These are phyloP conservation scores for Limnodromus scolopaceus DNA, from an alignment of 2,797 vertebrate genomes.

Conservation along the genomic window DNA sequence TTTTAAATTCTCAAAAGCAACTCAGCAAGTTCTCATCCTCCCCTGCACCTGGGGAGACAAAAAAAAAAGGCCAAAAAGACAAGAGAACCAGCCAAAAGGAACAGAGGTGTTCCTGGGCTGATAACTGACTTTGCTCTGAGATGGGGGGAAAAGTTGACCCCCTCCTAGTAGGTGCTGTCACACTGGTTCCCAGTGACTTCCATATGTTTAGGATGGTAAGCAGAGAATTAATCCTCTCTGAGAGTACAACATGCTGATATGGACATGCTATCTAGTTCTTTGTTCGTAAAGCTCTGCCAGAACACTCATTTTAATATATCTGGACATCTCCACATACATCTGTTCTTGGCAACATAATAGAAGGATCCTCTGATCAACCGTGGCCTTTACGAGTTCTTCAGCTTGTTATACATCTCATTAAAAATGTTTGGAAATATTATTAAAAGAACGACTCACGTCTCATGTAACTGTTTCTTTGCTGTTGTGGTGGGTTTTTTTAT, in stretches of 20 bases:
- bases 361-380: not conserved
- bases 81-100: conserved; percentile 27
- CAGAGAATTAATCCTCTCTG: not conserved
- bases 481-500: not conserved
- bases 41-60: conserved; percentile 55
- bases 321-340: not conserved
- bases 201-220: not conserved
- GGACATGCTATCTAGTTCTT: not conserved
- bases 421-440: not conserved
- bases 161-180: not conserved
- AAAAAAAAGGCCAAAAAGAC: conserved; percentile 13
- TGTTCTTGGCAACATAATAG: not conserved
- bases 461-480: not conserved
- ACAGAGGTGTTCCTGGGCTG: not conserved
- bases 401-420: not conserved
- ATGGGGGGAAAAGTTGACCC: not conserved
- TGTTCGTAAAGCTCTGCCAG: not conserved
- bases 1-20: conserved; percentile 56
- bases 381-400: not conserved
- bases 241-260: not conserved
- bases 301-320: not conserved
- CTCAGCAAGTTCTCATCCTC: conserved; percentile 74
- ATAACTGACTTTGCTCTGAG: not conserved
- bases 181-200: not conserved
- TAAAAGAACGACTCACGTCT: not conserved